Conservation (phyloP, 2,797 vertebrate genomes). For the Crenuchus spilurus region DNA sequence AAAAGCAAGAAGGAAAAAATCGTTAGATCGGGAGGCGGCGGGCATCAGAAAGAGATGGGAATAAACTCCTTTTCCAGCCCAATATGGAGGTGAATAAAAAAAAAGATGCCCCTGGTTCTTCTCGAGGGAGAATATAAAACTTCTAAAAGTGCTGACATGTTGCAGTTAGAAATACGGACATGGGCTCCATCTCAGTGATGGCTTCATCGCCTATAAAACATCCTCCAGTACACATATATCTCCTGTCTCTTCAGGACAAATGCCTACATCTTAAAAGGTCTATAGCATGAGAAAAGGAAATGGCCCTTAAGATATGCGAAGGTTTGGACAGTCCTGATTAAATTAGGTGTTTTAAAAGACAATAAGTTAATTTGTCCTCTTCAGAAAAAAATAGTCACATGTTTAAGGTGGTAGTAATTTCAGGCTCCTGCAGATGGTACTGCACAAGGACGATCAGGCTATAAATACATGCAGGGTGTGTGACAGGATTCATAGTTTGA, state of each 20-base stretch:
- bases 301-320: too few species aligned
- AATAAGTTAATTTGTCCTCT: too few species aligned
- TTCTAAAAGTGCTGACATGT: slow-evolving; percentile 17
- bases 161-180: slow-evolving; percentile 9
- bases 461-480: too few species aligned
- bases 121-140: slow-evolving; percentile 6
- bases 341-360: too few species aligned
- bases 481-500: too few species aligned
- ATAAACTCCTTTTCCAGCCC: neutral
- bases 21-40: slow-evolving; percentile 12
- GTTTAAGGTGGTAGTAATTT: too few species aligned
- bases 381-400: too few species aligned
- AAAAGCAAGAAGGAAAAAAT: slow-evolving; percentile 18
- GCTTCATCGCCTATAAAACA: slow-evolving; percentile 39
- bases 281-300: neutral
- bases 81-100: slow-evolving; percentile 15
- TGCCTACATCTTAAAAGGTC: slow-evolving; percentile 19
- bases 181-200: slow-evolving; percentile 15
- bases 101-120: slow-evolving; percentile 6
- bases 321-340: too few species aligned
- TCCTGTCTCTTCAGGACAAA: slow-evolving; percentile 4
- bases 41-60: neutral
- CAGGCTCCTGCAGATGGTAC: too few species aligned
- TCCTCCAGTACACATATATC: slow-evolving; percentile 21
- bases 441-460: too few species aligned